Evolutionary conservation across 2,113 vertebrate species (phyloP).

Genomic region (Ceuthmochares aereus): DNA sequence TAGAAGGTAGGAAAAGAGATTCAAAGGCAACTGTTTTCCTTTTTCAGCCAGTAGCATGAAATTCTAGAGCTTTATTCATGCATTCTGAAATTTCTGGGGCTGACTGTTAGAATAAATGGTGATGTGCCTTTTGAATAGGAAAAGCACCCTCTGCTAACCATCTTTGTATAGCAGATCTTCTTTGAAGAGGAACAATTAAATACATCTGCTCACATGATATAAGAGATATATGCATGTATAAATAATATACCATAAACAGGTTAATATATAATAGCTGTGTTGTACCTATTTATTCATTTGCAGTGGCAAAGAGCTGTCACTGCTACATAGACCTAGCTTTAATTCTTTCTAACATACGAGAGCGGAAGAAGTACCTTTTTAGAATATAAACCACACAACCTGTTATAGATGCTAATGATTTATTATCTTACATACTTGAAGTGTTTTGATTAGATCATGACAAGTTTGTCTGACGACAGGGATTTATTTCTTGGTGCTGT

Average conservation of each 20-base stretch:
- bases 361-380: slow-evolving; percentile 35
- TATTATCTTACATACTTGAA: slow-evolving; percentile 64
- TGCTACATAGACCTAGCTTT: neutral
- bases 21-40: neutral
- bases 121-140: accelerated
- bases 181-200: neutral
- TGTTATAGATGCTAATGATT: slow-evolving; percentile 65
- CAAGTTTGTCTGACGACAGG: slow-evolving; percentile 55
- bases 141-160: neutral
- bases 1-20: neutral
- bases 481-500: slow-evolving; percentile 47
- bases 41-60: neutral
- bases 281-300: neutral
- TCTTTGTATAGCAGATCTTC: neutral
- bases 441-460: slow-evolving; percentile 67
- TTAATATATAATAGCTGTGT: neutral
- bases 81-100: neutral
- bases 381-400: slow-evolving; percentile 37
- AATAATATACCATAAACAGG: neutral
- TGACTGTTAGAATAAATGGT: neutral
- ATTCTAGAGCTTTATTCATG: neutral
- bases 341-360: neutral
- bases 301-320: neutral
- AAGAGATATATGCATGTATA: neutral
- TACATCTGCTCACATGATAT: neutral